Conservation (phyloP, 2,113 vertebrate species). For the Tragelaphus buxtoni region DNA sequence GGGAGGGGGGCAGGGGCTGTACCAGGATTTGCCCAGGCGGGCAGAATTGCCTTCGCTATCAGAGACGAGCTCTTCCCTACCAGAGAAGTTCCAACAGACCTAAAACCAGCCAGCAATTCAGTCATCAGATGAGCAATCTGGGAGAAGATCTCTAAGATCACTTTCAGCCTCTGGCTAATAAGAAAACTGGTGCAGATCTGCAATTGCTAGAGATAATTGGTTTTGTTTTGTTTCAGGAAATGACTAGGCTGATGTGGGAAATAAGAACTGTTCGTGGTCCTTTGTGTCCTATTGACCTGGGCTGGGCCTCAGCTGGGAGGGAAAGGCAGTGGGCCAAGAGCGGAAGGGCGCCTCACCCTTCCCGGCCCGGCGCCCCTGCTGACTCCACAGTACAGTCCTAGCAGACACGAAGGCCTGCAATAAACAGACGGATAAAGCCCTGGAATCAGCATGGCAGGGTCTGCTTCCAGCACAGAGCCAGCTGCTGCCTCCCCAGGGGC, state of each 20-base stretch:
- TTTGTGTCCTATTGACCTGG: conserved; percentile 35
- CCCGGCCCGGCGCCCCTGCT: conserved; percentile 29
- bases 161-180: not conserved
- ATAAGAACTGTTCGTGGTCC: not conserved
- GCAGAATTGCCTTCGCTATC: not conserved
- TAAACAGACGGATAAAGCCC: not conserved
- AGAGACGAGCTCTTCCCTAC: not conserved
- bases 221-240: not conserved
- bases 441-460: not conserved
- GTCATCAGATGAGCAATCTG: not conserved
- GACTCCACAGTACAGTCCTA: not conserved
- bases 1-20: rapidly evolving
- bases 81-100: not conserved
- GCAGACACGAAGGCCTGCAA: not conserved
- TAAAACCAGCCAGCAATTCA: rapidly evolving
- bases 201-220: not conserved
- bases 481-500: not conserved
- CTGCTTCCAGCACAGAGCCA: not conserved
- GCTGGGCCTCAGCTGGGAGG: not conserved
- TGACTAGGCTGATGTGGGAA: not conserved
- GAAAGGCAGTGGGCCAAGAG: conserved; percentile 1
- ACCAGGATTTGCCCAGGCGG: not conserved
- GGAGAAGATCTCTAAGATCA: too few relatives aligned
- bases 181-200: not conserved
- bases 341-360: not conserved